Base-by-base conservation (phyloP, 64 coral and sea anemone genomes). In the Cladopsammia gracilis region DNA sequence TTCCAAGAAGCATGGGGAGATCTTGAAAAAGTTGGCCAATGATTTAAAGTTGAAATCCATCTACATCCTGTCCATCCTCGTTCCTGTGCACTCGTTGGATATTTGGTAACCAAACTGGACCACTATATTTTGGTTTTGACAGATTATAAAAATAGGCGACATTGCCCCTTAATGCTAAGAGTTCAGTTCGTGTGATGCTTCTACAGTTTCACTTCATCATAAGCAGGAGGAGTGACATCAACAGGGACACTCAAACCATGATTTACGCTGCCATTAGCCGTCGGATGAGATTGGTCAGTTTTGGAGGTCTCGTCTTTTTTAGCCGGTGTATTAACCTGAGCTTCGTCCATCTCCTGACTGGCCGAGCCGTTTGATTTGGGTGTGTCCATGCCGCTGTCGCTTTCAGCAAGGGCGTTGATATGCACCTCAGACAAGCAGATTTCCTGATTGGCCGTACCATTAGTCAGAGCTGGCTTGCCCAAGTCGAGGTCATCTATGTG, bases 361-460 rank as follows among this genome's bases (percentile, higher is more conserved):
- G 5, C 5, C 12, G 34, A 4, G 14, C 78, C 78, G 26, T 78
- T 59, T 73, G 70, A 23, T 4, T 6, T 0, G 34, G 12, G 20
- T 24, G 3, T 64, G 13, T 64, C 61, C 10, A 20, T 64, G 61
- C 61, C 19, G 44, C 14, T 48, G 45, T 75, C 46, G 44, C 48
- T 25, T 75, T 57, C 75, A 49, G 50, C n/a, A 11, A 52, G 8
- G 7, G n/a, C 3, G 50, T 77, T 77, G 19, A 77, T 20, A 13
- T 77, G 75, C 18, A 77, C 50, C 50, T 77, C 75, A 49, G 75
- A 77, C 48, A 77, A 20, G 10, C 18, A 22, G 9, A 77, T 77
- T 19, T 24, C 19, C 12, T 25, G 20, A 48, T 25, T 53, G 19
- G n/a, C 49, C n/a, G 3, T 5, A 11, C 75, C 75, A 48, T 48